Conservation (phyloP, 1,140 invertebrate genomes). For the Hypsibius dujardini region DNA sequence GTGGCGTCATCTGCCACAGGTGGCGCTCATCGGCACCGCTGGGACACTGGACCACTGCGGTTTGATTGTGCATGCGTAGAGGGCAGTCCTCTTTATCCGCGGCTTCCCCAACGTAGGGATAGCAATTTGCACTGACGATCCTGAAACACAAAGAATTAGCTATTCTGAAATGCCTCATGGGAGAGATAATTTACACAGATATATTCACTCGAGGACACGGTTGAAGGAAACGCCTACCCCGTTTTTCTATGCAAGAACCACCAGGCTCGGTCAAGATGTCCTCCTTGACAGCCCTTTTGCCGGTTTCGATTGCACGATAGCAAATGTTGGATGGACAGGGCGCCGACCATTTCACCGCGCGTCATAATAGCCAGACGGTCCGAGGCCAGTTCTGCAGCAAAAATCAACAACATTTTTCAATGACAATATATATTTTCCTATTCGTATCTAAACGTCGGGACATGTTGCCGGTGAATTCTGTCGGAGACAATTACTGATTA, state of each 20-base stretch:
- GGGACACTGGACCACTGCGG: constrained; percentile 31
- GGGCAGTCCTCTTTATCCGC: constrained; percentile 36
- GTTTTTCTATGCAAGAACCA: constrained; percentile 61
- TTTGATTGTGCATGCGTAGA: constrained; percentile 26
- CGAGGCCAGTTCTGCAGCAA: constrained; percentile 30
- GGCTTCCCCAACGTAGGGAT: constrained; percentile 39
- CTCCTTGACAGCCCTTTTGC: constrained; percentile 63
- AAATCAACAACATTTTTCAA: constrained; percentile 6
- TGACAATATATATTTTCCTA: neutral
- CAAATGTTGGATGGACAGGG: constrained; percentile 61
- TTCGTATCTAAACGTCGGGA: neutral
- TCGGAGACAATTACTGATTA: no score
- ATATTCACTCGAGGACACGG: no score
- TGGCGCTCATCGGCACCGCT: constrained; percentile 24
- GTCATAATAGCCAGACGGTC: constrained; percentile 55
- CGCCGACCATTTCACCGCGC: constrained; percentile 47
- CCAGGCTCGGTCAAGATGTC: constrained; percentile 75
- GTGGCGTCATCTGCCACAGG: constrained; percentile 58
- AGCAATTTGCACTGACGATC: constrained; percentile 35
- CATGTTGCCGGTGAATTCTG: neutral
- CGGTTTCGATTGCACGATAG: constrained; percentile 59
- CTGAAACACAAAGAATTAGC: constrained; percentile 22
- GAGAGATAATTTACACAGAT: neutral
- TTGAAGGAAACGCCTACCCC: constrained; percentile 37
- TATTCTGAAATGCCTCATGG: no score